Percentiles rank a stretch among this genome's conserved stretches.
These are phyloP conservation scores for Pardalotus punctatus DNA, from an alignment of 2,113 vertebrate genomes.

Conservation along the genomic window DNA sequence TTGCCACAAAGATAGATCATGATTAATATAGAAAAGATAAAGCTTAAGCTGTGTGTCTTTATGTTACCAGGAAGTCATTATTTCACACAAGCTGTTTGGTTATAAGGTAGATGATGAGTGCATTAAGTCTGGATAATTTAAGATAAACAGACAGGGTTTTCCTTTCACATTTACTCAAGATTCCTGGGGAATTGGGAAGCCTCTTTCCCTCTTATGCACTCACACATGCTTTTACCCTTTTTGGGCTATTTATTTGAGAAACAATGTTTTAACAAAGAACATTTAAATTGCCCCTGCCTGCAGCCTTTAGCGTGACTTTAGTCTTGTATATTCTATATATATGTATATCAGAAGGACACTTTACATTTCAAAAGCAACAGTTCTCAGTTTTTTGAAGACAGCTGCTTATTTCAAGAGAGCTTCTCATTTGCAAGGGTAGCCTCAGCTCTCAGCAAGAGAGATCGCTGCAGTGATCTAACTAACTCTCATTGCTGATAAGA, in stretches of 20 bases:
- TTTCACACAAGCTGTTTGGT: neutral
- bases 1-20: neutral
- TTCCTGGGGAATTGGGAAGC: neutral
- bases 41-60: neutral
- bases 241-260: neutral
- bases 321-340: neutral
- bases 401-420: slow-evolving; percentile 4
- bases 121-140: neutral
- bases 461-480: neutral
- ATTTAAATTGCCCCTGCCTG: neutral
- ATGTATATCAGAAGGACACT: slow-evolving; percentile 21
- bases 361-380: slow-evolving; percentile 53
- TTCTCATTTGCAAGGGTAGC: slow-evolving; percentile 16
- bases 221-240: neutral
- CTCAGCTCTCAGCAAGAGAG: slow-evolving; percentile 1
- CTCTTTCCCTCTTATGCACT: neutral
- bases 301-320: neutral
- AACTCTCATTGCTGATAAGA: slow-evolving; percentile 10
- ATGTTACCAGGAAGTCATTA: neutral
- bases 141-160: neutral
- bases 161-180: neutral
- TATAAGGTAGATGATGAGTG: neutral
- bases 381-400: neutral
- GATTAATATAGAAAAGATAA: neutral
- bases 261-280: slow-evolving; percentile 7